phyloP scores from a whole-genome alignment of 2,113 vertebrate species.

The Neofelis nebulosa region DNA sequence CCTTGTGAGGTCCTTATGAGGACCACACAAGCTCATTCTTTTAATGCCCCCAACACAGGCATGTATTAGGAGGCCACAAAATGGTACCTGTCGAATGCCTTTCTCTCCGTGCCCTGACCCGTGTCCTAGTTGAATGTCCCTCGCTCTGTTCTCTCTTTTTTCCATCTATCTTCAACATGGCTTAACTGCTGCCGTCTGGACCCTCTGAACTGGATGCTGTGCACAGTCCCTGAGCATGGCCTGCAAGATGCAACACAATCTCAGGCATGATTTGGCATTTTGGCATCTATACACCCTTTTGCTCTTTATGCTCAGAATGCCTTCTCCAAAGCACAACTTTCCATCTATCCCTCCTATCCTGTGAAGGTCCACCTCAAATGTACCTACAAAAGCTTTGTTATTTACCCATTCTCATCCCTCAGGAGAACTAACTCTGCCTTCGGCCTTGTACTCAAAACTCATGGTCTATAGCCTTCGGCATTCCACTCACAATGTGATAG shows the following conservation, averaged over 20 bases:
- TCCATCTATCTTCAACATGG: not conserved
- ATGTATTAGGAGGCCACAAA: not conserved
- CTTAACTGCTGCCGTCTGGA: no score
- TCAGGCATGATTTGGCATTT: rapidly evolving
- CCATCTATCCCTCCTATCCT: not conserved
- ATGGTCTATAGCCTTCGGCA: rapidly evolving
- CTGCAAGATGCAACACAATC: not conserved
- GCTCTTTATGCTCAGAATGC: not conserved
- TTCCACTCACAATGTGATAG: not conserved
- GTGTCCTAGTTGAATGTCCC: not conserved
- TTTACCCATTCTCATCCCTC: no score
- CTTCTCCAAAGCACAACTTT: not conserved
- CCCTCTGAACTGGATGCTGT: not conserved
- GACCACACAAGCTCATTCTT: not conserved
- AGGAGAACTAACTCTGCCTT: not conserved
- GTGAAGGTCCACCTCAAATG: not conserved
- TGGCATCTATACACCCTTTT: rapidly evolving
- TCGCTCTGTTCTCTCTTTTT: not conserved
- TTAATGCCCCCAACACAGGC: not conserved
- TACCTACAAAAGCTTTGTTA: not conserved
- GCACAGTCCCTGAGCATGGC: not conserved
- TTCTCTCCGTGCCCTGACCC: not conserved
- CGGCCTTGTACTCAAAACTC: not conserved
- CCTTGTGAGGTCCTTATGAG: not conserved
- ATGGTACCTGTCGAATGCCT: rapidly evolving